These are phyloP conservation scores for Clivina fossor DNA, from an alignment of 2,888 invertebrate species.

Conservation along the genomic window DNA sequence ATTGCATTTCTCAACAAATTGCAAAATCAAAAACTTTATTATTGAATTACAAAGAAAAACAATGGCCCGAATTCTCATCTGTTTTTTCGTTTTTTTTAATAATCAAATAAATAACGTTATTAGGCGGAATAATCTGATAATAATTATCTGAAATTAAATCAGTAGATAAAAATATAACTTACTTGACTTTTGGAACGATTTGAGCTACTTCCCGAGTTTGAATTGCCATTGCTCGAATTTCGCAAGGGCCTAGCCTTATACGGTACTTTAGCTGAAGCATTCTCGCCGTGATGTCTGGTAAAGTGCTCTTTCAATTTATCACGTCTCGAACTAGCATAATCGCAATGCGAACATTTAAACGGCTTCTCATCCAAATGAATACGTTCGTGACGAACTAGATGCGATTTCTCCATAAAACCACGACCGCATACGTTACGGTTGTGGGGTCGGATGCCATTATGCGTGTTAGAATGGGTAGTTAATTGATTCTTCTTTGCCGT, in stretches of 20 bases:
- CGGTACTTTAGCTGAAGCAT: conserved; percentile 57
- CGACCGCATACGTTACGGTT: conserved; percentile 62
- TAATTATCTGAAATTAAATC: too few relatives aligned
- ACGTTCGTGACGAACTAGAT: conserved; percentile 66
- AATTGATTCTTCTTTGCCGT: conserved; percentile 67
- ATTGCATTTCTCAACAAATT: too few relatives aligned
- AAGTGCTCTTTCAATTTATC: conserved; percentile 66
- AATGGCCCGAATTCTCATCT: too few relatives aligned
- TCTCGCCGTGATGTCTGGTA: conserved; percentile 56
- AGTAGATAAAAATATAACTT: too few relatives aligned
- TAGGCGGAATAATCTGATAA: too few relatives aligned
- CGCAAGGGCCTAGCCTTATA: conserved; percentile 55
- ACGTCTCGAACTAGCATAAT: conserved; percentile 64
- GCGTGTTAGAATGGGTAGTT: conserved; percentile 64
- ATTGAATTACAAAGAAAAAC: too few relatives aligned
- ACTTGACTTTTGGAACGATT: conserved; percentile 47
- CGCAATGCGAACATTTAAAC: conserved; percentile 65
- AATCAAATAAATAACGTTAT: too few relatives aligned
- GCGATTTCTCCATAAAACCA: conserved; percentile 69
- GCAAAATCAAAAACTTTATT: too few relatives aligned
- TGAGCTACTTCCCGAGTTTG: too few relatives aligned
- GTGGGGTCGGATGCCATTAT: conserved; percentile 58
- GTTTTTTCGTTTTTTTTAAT: too few relatives aligned
- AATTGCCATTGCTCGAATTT: too few relatives aligned
- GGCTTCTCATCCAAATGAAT: conserved; percentile 66